A percentile compares a stretch with the other conserved stretches of the same genome.
These are phyloP conservation scores for Caradrina clavipalpis DNA, from an alignment of 2,888 invertebrate genomes.

Conservation along the genomic window DNA sequence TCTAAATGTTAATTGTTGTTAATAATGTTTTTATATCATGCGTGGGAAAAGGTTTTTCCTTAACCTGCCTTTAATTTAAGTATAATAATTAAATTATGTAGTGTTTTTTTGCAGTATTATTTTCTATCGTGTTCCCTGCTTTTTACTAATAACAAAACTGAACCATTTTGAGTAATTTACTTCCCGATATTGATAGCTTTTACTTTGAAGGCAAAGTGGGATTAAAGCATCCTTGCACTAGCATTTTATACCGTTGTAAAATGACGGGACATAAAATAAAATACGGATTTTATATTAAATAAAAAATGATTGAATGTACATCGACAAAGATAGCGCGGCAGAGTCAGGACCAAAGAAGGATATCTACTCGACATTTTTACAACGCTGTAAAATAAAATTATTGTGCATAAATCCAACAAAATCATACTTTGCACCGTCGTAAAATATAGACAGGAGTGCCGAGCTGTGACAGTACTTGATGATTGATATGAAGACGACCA, in stretches of 20 bases:
- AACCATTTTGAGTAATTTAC: neutral
- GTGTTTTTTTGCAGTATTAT: neutral
- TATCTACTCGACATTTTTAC: slow-evolving; percentile 45
- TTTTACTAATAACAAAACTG: neutral
- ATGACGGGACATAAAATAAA: slow-evolving; percentile 17
- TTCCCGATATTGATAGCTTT: neutral
- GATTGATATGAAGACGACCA: slow-evolving; percentile 9
- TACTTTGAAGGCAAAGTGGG: neutral
- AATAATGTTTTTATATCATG: neutral
- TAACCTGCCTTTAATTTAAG: neutral
- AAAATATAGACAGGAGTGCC: slow-evolving; percentile 35
- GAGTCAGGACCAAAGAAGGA: slow-evolving; percentile 16
- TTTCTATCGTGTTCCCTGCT: neutral
- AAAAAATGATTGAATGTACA: slow-evolving; percentile 50
- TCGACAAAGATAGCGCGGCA: slow-evolving; percentile 1
- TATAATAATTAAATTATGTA: neutral
- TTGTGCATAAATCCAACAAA: slow-evolving; percentile 48
- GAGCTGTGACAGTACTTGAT: neutral
- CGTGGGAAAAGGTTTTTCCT: slow-evolving; percentile 1
- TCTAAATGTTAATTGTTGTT: slow-evolving; percentile 1
- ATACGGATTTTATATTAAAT: slow-evolving; percentile 24
- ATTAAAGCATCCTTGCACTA: neutral
- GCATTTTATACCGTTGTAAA: slow-evolving; percentile 23
- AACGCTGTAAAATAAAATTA: slow-evolving; percentile 53
- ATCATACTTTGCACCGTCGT: slow-evolving; percentile 48